These are phyloP conservation scores for Clarias laeviceps DNA, from an alignment of 2,797 vertebrate genomes.

Conservation along the genomic window DNA sequence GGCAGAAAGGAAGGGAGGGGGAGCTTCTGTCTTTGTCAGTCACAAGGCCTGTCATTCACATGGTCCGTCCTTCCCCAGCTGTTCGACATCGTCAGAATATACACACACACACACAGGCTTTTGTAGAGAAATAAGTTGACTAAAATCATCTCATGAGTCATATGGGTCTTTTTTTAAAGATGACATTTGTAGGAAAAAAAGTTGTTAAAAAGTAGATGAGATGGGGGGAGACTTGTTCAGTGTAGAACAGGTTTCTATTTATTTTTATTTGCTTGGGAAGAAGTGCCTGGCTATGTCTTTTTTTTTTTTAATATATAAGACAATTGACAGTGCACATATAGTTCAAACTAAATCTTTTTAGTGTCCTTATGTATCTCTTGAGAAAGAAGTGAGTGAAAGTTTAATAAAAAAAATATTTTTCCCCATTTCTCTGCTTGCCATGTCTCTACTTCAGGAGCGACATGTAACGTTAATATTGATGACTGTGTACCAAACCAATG, in stretches of 20 bases:
- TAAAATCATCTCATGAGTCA: not conserved
- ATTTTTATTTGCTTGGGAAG: not conserved
- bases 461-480: conserved; percentile 91
- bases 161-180: not conserved
- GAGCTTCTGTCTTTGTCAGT: conserved; percentile 37
- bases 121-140: not conserved
- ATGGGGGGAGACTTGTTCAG: too few species aligned
- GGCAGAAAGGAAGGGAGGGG: conserved; percentile 30
- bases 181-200: not conserved
- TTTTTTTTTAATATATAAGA: not conserved
- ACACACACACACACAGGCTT: conserved; percentile 35
- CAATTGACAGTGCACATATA: not conserved
- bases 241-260: not conserved
- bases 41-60: conserved; percentile 40
- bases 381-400: not conserved
- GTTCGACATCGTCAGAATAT: conserved; percentile 50
- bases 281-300: not conserved
- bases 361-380: too few species aligned
- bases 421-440: not conserved
- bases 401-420: too few species aligned
- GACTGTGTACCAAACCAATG: conserved; percentile 89
- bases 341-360: not conserved
- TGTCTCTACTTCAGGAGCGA: conserved; percentile 75
- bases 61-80: conserved; percentile 48
- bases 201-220: not conserved